Conservation (phyloP, 37 sponge, comb jelly and placozoan species). For the Tethya wilhelma region DNA sequence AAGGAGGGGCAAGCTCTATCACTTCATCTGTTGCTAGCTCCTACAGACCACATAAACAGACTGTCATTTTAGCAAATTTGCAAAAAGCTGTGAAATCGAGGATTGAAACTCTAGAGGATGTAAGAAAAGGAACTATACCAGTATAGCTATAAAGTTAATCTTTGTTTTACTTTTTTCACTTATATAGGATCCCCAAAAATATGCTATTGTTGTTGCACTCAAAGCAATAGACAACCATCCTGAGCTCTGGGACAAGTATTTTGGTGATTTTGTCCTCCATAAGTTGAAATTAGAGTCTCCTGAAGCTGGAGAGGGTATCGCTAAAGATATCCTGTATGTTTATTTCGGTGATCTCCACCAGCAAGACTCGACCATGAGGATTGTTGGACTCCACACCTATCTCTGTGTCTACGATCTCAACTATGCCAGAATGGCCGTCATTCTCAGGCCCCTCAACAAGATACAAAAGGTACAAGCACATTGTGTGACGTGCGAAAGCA, state of each 20-base stretch:
- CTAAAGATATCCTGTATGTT: slow-evolving; percentile 30
- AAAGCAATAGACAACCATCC: slow-evolving; percentile 25
- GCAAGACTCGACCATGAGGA: background rate
- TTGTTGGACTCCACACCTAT: slow-evolving; percentile 50
- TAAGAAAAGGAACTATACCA: too few species aligned
- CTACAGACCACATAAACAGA: too few species aligned
- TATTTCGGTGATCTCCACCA: slow-evolving; percentile 37
- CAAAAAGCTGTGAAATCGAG: too few species aligned
- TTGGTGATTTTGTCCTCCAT: slow-evolving; percentile 61
- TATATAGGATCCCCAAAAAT: background rate
- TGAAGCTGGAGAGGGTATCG: background rate
- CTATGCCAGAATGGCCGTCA: slow-evolving; percentile 55
- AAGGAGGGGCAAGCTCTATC: too few species aligned
- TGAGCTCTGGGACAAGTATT: slow-evolving; percentile 63
- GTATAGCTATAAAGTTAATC: too few species aligned
- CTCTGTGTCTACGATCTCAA: slow-evolving; percentile 53
- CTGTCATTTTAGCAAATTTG: too few species aligned
- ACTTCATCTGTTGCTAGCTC: too few species aligned
- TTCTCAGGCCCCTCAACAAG: slow-evolving; percentile 63
- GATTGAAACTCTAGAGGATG: too few species aligned
- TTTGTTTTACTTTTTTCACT: background rate
- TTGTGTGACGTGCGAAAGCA: too few species aligned
- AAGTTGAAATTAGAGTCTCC: slow-evolving; percentile 44
- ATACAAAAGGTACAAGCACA: slow-evolving; percentile 18
- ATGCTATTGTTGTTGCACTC: slow-evolving; percentile 8